These are phyloP conservation scores for Drosophila rufa DNA, from an alignment of 1,140 invertebrate genomes.

Conservation along the genomic window DNA sequence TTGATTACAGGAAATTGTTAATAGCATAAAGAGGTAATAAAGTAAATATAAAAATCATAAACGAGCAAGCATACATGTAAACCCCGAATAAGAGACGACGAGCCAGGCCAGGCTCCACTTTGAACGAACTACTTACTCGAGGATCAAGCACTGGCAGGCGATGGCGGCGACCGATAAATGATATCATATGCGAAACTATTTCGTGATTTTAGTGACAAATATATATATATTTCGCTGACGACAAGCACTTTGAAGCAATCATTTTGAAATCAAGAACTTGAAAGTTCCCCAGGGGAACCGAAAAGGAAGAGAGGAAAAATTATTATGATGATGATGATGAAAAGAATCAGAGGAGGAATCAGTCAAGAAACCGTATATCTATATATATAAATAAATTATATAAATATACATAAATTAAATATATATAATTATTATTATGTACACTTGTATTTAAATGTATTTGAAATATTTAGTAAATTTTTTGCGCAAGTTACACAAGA, in stretches of 20 bases:
- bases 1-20: conserved; percentile 84
- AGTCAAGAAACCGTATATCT: conserved; percentile 65
- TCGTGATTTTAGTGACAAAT: conserved; percentile 85
- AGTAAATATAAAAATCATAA: conserved; percentile 30
- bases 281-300: conserved; percentile 25
- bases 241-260: conserved; percentile 85
- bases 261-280: conserved; percentile 77
- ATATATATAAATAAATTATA: conserved; percentile 77
- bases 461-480: conserved; percentile 85
- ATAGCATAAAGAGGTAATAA: conserved; percentile 60
- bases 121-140: conserved; percentile 24
- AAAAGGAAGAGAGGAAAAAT: conserved; percentile 23
- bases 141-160: conserved; percentile 38
- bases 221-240: conserved; percentile 83
- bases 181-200: conserved; percentile 80
- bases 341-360: conserved; percentile 20
- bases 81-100: conserved; percentile 33
- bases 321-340: conserved; percentile 19
- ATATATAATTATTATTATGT: conserved; percentile 74
- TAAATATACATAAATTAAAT: conserved; percentile 81
- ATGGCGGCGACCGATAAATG: conserved; percentile 50
- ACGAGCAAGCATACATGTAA: conserved; percentile 12
- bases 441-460: conserved; percentile 84
- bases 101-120: conserved; percentile 39
- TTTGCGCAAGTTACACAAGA: conserved; percentile 76